phyloP scores from a whole-genome alignment of 1,140 invertebrate species.

The Sminthurides bifidus region DNA sequence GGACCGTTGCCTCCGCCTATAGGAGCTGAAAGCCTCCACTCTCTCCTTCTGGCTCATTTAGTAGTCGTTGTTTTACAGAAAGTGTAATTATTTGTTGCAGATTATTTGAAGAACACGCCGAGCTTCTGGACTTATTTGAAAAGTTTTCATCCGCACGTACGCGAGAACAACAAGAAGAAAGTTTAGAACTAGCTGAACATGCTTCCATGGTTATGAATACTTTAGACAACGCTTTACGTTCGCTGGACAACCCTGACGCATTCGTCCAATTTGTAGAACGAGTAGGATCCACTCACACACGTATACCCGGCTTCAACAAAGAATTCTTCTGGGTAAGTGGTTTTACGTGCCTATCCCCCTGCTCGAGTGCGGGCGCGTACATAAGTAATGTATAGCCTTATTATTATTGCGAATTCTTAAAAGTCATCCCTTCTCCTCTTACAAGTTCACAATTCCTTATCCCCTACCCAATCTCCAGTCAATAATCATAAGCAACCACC shows the following conservation, averaged over 20 bases:
- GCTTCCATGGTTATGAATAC: slow-evolving; percentile 79
- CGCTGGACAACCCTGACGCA: slow-evolving; percentile 66
- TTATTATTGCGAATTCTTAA: no score
- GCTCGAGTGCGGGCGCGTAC: no score
- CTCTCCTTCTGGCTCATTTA: no score
- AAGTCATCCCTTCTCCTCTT: no score
- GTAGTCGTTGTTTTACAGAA: no score
- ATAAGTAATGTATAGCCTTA: no score
- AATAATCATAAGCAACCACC: no score
- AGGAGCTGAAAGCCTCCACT: no score
- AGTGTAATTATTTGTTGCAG: no score
- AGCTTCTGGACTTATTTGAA: slow-evolving; percentile 65
- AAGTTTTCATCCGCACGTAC: slow-evolving; percentile 67
- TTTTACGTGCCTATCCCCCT: not conserved
- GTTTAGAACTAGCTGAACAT: slow-evolving; percentile 70
- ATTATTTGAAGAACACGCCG: slow-evolving; percentile 74
- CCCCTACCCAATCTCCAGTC: no score
- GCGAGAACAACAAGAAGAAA: slow-evolving; percentile 64
- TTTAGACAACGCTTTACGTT: slow-evolving; percentile 66
- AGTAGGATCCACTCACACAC: slow-evolving; percentile 66
- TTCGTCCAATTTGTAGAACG: slow-evolving; percentile 71
- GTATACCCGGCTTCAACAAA: slow-evolving; percentile 69
- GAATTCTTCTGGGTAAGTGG: slow-evolving; percentile 73
- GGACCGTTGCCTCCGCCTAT: no score
- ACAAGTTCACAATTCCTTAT: no score